phyloP scores from a whole-genome alignment of 2,797 vertebrate genomes.

The Chaetophractus vellerosus region DNA sequence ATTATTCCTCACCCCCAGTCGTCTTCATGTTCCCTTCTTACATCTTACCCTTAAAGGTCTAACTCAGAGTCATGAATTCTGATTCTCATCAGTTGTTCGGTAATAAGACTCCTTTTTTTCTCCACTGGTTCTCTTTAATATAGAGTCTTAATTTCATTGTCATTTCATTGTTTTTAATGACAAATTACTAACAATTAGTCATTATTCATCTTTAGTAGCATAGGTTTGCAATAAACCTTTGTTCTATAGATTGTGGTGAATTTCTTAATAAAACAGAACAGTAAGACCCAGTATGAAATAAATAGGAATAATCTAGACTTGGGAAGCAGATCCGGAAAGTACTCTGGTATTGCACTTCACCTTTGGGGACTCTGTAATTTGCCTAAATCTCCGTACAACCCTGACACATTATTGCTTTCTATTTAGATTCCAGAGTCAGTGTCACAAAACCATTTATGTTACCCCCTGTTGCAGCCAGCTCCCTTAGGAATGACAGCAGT shows the following conservation, averaged over 20 bases:
- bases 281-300: constrained; percentile 47
- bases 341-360: constrained; percentile 67
- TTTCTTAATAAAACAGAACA: constrained; percentile 53
- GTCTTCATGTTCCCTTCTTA: constrained; percentile 46
- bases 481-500: constrained; percentile 91
- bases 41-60: constrained; percentile 22
- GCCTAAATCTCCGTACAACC: constrained; percentile 79
- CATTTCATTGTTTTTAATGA: neutral
- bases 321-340: constrained; percentile 29
- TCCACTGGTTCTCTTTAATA: neutral
- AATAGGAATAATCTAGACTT: constrained; percentile 53
- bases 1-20: constrained; percentile 38
- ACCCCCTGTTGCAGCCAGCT: constrained; percentile 92
- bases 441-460: constrained; percentile 92
- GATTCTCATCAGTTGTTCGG: neutral
- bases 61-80: constrained; percentile 54
- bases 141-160: constrained; percentile 34
- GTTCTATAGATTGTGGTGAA: neutral
- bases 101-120: neutral
- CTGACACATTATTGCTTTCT: constrained; percentile 89
- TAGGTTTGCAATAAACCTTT: constrained; percentile 12
- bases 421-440: constrained; percentile 91
- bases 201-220: constrained; percentile 7
- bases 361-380: constrained; percentile 80
- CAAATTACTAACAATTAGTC: neutral